Evolutionary conservation across 1,140 invertebrate genomes (phyloP).

Genomic region (Bombus cullumanus): DNA sequence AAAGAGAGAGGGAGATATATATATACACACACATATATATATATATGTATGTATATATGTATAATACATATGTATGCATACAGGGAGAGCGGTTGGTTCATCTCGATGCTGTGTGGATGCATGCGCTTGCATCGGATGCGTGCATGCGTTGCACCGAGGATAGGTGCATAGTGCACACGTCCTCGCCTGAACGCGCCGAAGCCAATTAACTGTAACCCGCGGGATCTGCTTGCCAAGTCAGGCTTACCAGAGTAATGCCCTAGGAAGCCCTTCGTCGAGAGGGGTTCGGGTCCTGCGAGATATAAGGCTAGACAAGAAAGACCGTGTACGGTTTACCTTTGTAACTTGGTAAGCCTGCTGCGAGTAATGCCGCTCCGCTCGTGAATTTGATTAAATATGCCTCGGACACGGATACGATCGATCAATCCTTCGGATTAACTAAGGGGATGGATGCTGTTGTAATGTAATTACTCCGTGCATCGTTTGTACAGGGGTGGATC

Average conservation of each 20-base stretch:
- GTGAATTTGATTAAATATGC: slow-evolving; percentile 63
- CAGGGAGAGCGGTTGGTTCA: too few relatives aligned
- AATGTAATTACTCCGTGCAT: neutral
- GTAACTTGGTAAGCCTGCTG: slow-evolving; percentile 51
- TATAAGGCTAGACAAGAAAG: slow-evolving; percentile 64
- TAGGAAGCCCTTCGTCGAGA: slow-evolving; percentile 70
- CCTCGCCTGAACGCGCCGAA: slow-evolving; percentile 57
- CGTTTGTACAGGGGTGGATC: neutral
- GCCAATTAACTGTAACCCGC: slow-evolving; percentile 75
- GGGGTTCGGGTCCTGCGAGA: slow-evolving; percentile 36
- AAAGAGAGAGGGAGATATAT: too few relatives aligned
- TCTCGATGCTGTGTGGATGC: neutral
- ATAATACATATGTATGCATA: neutral
- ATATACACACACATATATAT: too few relatives aligned
- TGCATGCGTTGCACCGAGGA: slow-evolving; percentile 37
- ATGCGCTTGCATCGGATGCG: slow-evolving; percentile 15
- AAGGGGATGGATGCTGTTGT: slow-evolving; percentile 2
- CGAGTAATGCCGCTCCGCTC: slow-evolving; percentile 32
- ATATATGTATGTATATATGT: too few relatives aligned
- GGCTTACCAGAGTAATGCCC: slow-evolving; percentile 71
- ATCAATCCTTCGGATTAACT: neutral
- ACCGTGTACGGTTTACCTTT: slow-evolving; percentile 53
- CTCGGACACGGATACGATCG: slow-evolving; percentile 32
- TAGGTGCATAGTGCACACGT: slow-evolving; percentile 45
- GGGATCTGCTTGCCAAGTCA: slow-evolving; percentile 72